Percentiles rank a stretch among this genome's conserved stretches.
These are phyloP conservation scores for Dipodomys stephensi DNA, from an alignment of 2,113 vertebrate species.

Conservation along the genomic window DNA sequence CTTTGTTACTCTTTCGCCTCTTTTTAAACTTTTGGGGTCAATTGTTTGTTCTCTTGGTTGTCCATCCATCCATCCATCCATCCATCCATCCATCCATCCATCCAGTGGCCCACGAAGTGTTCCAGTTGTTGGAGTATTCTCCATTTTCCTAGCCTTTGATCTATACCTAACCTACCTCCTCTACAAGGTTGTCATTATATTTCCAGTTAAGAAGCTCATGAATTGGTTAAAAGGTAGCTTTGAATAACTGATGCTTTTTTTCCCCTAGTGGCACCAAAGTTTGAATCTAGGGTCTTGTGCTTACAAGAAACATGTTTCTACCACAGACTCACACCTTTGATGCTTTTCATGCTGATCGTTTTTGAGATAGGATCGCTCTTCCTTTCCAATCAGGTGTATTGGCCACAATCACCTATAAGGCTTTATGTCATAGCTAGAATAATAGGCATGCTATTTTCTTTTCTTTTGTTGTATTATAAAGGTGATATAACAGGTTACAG, in stretches of 20 bases:
- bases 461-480: no score
- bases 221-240: neutral
- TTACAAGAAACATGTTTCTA: no score
- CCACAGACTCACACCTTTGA: no score
- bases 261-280: no score
- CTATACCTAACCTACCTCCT: neutral
- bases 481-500: no score
- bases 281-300: no score
- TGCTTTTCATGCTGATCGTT: no score
- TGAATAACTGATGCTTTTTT: neutral
- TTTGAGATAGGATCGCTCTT: no score
- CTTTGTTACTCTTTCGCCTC: neutral
- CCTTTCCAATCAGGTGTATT: no score
- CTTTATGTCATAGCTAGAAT: no score
- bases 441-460: no score
- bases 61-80: neutral
- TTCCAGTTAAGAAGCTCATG: neutral
- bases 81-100: neutral
- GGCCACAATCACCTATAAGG: no score
- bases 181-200: fast-evolving
- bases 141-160: neutral
- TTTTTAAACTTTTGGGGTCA: neutral
- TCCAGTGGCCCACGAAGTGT: fast-evolving
- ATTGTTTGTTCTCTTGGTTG: neutral
- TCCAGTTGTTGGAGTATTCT: neutral